Percentiles rank a stretch among this genome's conserved stretches.
These are phyloP conservation scores for Drosophila robusta DNA, from an alignment of 2,888 invertebrate genomes.

Conservation along the genomic window DNA sequence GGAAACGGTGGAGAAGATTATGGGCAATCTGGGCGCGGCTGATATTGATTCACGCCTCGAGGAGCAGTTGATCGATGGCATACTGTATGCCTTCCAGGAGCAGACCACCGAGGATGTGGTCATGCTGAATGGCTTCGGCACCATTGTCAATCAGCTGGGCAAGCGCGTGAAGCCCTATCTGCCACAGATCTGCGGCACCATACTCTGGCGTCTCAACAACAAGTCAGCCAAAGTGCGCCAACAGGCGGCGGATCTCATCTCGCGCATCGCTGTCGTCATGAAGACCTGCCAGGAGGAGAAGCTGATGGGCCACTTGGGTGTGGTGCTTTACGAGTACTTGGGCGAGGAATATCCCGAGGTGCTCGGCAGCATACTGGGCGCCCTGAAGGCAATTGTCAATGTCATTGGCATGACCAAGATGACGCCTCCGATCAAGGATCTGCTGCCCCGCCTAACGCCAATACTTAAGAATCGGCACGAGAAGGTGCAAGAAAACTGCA, in stretches of 20 bases:
- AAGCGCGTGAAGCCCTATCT: slow-evolving; percentile 99
- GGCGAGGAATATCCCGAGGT: slow-evolving; percentile 99
- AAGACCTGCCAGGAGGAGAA: slow-evolving; percentile 99
- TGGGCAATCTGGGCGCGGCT: slow-evolving; percentile 98
- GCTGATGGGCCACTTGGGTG: slow-evolving; percentile 99
- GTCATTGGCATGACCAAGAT: slow-evolving; percentile 99
- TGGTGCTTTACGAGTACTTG: slow-evolving; percentile 99
- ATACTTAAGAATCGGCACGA: slow-evolving; percentile 98
- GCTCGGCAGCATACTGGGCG: slow-evolving; percentile 98
- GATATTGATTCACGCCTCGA: slow-evolving; percentile 99
- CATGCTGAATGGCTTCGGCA: slow-evolving; percentile 99
- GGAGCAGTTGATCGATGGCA: slow-evolving; percentile 99
- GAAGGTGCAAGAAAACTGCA: slow-evolving; percentile 99
- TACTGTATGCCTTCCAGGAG: slow-evolving; percentile 99
- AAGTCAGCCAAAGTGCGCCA: slow-evolving; percentile 99
- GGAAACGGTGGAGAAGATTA: slow-evolving; percentile 99
- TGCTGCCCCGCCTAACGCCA: slow-evolving; percentile 97
- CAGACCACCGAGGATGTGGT: slow-evolving; percentile 99
- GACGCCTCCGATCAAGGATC: slow-evolving; percentile 99
- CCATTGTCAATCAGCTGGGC: slow-evolving; percentile 98
- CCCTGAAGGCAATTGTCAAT: slow-evolving; percentile 99
- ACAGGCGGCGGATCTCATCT: slow-evolving; percentile 99
- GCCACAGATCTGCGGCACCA: slow-evolving; percentile 99
- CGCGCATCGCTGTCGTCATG: slow-evolving; percentile 99
- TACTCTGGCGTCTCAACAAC: slow-evolving; percentile 99